Evolutionary conservation across 30 jellyfish, hydroid and myxozoan genomes (phyloP).

Genomic region (Phacellophora camtschatica): DNA sequence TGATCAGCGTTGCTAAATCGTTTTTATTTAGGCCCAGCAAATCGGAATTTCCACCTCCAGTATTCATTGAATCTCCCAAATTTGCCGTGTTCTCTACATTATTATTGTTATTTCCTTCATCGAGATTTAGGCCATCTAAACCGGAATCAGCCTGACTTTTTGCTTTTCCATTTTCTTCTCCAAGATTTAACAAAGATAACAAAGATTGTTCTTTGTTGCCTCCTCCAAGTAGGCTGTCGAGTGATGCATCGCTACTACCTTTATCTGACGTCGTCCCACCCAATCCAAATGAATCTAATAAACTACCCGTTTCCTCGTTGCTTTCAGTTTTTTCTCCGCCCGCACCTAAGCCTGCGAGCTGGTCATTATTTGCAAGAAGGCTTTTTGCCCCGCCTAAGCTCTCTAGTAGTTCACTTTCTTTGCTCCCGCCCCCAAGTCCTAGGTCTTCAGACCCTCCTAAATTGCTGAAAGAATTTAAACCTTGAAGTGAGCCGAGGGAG

Average conservation of each 20-base stretch:
- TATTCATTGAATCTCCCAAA: constrained; percentile 49
- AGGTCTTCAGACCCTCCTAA: constrained; percentile 58
- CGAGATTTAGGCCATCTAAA: constrained; percentile 42
- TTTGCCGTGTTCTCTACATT: constrained; percentile 55
- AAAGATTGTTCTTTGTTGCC: constrained; percentile 42
- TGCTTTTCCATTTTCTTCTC: constrained; percentile 24
- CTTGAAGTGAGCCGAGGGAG: constrained; percentile 18
- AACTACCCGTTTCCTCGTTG: constrained; percentile 21
- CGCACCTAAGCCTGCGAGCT: constrained; percentile 27
- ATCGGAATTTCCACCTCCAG: constrained; percentile 52
- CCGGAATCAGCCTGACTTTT: constrained; percentile 32
- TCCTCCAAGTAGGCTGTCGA: constrained; percentile 11
- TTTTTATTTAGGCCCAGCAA: constrained; percentile 65
- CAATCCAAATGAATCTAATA: constrained; percentile 57
- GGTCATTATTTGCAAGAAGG: constrained; percentile 21
- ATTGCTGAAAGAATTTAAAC: constrained; percentile 18
- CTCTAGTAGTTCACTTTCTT: constrained; percentile 11
- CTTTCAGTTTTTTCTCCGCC: constrained; percentile 33
- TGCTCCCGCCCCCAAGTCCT: constrained; percentile 21
- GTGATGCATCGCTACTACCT: constrained; percentile 1
- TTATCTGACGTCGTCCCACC: constrained; percentile 25
- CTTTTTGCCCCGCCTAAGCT: constrained; percentile 32
- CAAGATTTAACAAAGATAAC: constrained; percentile 41
- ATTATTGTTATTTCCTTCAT: constrained; percentile 25
- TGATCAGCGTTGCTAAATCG: constrained; percentile 55